Evolutionary conservation across 1,140 invertebrate genomes (phyloP).

Genomic region (Drosophila trapezifrons): DNA sequence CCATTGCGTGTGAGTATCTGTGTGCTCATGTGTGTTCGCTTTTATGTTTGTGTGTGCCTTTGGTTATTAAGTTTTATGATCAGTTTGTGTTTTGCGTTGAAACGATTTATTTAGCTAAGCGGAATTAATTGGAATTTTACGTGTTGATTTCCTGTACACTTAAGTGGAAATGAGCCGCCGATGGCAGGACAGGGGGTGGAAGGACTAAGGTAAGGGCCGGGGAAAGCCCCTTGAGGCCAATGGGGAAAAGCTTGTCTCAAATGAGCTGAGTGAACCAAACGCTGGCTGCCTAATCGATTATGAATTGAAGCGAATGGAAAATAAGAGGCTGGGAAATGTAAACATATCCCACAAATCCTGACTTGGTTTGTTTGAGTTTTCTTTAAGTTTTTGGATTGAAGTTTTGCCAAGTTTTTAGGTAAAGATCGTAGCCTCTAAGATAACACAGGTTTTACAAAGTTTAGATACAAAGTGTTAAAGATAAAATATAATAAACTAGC

Average conservation of each 20-base stretch:
- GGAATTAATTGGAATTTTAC: conserved; percentile 82
- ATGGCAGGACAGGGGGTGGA: neutral
- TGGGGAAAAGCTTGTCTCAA: conserved; percentile 14
- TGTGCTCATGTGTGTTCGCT: conserved; percentile 13
- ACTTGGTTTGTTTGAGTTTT: conserved; percentile 1
- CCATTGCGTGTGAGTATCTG: conserved; percentile 12
- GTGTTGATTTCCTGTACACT: conserved; percentile 70
- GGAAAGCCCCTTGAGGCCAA: conserved; percentile 11
- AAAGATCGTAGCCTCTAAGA: neutral
- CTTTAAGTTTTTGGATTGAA: neutral
- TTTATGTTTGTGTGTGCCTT: conserved; percentile 48
- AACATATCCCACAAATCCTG: neutral
- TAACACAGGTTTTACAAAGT: too few relatives aligned
- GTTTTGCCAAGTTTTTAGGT: neutral
- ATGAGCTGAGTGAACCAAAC: conserved; percentile 10
- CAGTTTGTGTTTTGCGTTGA: conserved; percentile 80
- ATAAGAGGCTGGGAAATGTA: neutral
- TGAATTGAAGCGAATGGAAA: conserved; percentile 5
- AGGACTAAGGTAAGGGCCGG: neutral
- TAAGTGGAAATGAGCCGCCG: conserved; percentile 10
- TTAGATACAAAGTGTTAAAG: neutral
- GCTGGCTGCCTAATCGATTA: conserved; percentile 42
- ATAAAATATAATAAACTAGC: neutral
- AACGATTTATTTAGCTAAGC: conserved; percentile 83
- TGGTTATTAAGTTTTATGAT: conserved; percentile 81